A percentile compares a stretch with the other conserved stretches of the same genome.
phyloP scores from a whole-genome alignment of 1,140 invertebrate genomes.

The Drosophila chauvacae region DNA sequence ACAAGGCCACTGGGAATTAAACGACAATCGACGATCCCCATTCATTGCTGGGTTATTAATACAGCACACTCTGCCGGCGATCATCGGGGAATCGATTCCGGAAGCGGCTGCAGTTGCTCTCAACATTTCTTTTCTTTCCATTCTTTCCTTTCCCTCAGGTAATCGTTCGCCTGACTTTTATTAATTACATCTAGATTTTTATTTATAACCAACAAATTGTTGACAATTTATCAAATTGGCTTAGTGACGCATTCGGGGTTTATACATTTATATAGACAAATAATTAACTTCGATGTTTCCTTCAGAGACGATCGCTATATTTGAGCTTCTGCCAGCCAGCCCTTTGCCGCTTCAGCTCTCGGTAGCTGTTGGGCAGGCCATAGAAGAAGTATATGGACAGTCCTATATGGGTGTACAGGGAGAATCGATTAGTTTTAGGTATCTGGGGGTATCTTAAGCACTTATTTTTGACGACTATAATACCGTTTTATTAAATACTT shows the following conservation, averaged over 20 bases:
- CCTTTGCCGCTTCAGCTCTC: constrained; percentile 72
- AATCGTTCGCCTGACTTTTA: constrained; percentile 70
- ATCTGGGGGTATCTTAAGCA: constrained; percentile 19
- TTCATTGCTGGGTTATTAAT: constrained; percentile 73
- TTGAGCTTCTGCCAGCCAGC: constrained; percentile 81
- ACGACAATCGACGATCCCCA: constrained; percentile 64
- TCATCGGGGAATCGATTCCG: constrained; percentile 54
- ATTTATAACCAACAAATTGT: constrained; percentile 80
- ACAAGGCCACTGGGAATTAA: constrained; percentile 75
- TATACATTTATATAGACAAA: constrained; percentile 22
- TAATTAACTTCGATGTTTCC: constrained; percentile 21
- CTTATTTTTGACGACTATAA: constrained; percentile 20
- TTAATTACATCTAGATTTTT: constrained; percentile 80
- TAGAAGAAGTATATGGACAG: constrained; percentile 81
- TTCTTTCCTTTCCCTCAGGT: constrained; percentile 31
- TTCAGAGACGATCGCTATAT: constrained; percentile 68
- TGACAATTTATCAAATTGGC: constrained; percentile 75
- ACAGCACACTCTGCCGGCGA: constrained; percentile 39
- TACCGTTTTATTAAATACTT: constrained; percentile 36
- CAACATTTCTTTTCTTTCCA: constrained; percentile 57
- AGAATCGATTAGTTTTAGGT: constrained; percentile 31
- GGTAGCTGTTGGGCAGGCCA: constrained; percentile 81
- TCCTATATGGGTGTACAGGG: constrained; percentile 44
- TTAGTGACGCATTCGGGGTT: constrained; percentile 48
- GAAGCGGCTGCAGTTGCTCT: constrained; percentile 75